Evolutionary conservation across 2,797 vertebrate genomes (phyloP).

Genomic region (Lacerta agilis): DNA sequence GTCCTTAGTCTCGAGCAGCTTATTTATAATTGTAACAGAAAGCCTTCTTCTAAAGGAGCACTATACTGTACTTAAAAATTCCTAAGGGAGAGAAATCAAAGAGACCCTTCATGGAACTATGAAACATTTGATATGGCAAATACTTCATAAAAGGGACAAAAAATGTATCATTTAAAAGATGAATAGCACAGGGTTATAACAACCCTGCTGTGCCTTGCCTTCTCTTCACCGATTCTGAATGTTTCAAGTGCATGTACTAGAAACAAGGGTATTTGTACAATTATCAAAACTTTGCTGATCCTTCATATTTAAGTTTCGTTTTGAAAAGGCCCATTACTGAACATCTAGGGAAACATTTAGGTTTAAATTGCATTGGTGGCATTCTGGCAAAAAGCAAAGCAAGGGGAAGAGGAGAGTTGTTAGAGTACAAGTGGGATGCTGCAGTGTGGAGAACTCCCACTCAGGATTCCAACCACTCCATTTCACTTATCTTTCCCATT

Average conservation of each 20-base stretch:
- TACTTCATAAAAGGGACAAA: conserved; percentile 58
- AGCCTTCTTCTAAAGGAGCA: conserved; percentile 22
- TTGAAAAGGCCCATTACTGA: conserved; percentile 52
- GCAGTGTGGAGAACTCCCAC: neutral
- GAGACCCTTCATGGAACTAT: conserved; percentile 46
- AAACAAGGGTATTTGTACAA: conserved; percentile 31
- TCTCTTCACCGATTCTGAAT: conserved; percentile 49
- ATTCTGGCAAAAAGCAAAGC: conserved; percentile 45
- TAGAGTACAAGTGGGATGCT: conserved; percentile 30
- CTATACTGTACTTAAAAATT: conserved; percentile 48
- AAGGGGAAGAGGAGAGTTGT: neutral
- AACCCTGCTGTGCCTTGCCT: conserved; percentile 60
- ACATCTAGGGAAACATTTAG: conserved; percentile 55
- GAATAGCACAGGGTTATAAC: conserved; percentile 57
- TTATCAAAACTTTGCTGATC: conserved; percentile 58
- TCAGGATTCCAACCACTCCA: neutral
- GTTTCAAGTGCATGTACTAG: conserved; percentile 56
- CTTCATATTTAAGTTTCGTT: conserved; percentile 63
- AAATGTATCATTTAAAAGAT: conserved; percentile 64
- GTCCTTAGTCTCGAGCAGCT: conserved; percentile 44
- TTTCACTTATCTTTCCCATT: neutral
- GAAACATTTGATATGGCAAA: conserved; percentile 69
- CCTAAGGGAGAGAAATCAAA: conserved; percentile 61
- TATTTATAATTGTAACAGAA: conserved; percentile 59
- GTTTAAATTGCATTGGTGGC: conserved; percentile 54